Conservation (phyloP, 2,888 invertebrate species). For the Epistrophe eligans region DNA sequence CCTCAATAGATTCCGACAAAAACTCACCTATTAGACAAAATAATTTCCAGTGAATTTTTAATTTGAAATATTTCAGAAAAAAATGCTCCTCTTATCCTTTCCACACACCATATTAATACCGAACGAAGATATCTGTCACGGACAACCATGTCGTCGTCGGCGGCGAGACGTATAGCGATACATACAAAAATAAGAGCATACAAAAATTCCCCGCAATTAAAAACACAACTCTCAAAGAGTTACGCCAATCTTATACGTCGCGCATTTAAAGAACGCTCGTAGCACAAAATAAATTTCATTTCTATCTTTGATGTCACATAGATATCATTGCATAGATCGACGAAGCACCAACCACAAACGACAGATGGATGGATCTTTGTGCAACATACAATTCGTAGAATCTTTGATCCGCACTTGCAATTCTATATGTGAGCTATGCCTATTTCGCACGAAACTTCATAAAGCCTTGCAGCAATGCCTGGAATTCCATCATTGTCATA, state of each 20-base stretch:
- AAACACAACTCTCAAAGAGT: slow-evolving; percentile 60
- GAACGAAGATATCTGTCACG: slow-evolving; percentile 20
- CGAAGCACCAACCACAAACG: background rate
- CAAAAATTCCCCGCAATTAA: slow-evolving; percentile 57
- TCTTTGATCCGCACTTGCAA: slow-evolving; percentile 43
- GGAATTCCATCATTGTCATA: slow-evolving; percentile 69
- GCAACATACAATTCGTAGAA: slow-evolving; percentile 59
- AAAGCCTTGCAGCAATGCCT: slow-evolving; percentile 46
- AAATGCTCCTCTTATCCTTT: slow-evolving; percentile 25
- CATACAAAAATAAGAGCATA: slow-evolving; percentile 15
- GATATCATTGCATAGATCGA: slow-evolving; percentile 20
- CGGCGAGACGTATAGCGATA: background rate
- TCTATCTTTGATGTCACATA: slow-evolving; percentile 20
- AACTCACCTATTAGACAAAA: slow-evolving; percentile 2
- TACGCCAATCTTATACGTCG: slow-evolving; percentile 28
- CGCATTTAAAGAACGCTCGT: slow-evolving; percentile 23
- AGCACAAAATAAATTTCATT: slow-evolving; percentile 38
- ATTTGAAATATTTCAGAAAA: slow-evolving; percentile 30
- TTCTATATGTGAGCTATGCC: slow-evolving; percentile 59
- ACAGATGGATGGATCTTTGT: slow-evolving; percentile 23
- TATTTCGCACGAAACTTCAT: slow-evolving; percentile 71
- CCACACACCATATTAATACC: slow-evolving; percentile 11
- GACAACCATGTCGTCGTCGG: background rate
- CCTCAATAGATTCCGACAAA: background rate
- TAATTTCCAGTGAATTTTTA: slow-evolving; percentile 31